Evolutionary conservation across 2,797 vertebrate species (phyloP), one percentile per base, ranked within the genome.

Genomic region (Melanotaenia parkinsoni): DNA sequence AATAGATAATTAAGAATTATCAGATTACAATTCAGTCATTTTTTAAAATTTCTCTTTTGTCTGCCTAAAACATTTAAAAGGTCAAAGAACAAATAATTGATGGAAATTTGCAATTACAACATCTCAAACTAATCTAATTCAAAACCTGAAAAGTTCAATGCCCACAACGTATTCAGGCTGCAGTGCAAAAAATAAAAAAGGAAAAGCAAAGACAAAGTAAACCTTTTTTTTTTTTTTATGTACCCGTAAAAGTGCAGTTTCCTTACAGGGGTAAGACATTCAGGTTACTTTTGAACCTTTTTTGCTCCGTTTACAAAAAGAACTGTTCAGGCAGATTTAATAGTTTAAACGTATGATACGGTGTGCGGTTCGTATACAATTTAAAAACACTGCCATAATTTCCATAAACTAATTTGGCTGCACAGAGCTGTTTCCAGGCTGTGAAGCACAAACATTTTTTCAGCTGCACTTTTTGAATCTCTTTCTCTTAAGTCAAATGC

Each of bases 1-100:
- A 88, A 84, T 80, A 81, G 81, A 28, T 24, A 54, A 14, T 12
- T 26, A 24, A 33, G 51, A 20, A 28, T 47, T 6, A n/a, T 20
- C 43, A 47, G 18, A 28, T 24, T 14, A 54, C 22, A 4, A 28
- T 1, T 12, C 12, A 13, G 22, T 11, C 11, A 37, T 37, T 53
- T 26, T 43, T 14, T 16, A 16, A 38, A 14, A 16, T 53, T 11
- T 24, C 9, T 24, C 10, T 11, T 11, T 24, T 53, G 1, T 24
- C 9, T 2, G 3, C 47, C 37, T 38, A 9, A 14, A 12, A 10
- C 38, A 13, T 38, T 38, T 38, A 38, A 38, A 38, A 37, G 35
- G 35, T 37, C 35, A 37, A 16, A 59, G 7, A 14, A 40, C 16
- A n/a, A 28, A 56, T 28, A 30, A 30, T 12, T 28, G 4, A 16